Conservation (phyloP, 92 coral and sea anemone species). For the Muricea muricata region DNA sequence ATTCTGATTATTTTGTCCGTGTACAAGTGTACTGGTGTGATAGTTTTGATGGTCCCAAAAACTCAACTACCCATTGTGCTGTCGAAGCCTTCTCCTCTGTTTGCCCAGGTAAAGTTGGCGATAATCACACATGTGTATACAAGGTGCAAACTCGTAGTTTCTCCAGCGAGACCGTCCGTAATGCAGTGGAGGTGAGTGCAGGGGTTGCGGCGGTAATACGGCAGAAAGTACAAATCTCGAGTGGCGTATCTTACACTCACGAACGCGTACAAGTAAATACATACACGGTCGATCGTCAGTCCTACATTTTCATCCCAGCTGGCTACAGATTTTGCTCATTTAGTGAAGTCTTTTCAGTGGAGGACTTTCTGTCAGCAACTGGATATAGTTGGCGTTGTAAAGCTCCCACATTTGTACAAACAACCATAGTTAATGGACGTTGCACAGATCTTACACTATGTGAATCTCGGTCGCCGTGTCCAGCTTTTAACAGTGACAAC, state of each 20-base stretch:
- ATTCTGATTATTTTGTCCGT: background rate
- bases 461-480: too few species aligned
- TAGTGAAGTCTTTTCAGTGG: constrained; percentile 31
- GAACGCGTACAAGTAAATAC: background rate
- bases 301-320: background rate
- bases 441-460: too few species aligned
- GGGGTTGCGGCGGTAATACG: background rate
- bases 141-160: background rate
- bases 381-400: background rate
- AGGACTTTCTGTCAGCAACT: constrained; percentile 1
- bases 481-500: too few species aligned
- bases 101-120: background rate
- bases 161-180: background rate
- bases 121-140: background rate
- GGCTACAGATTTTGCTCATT: background rate
- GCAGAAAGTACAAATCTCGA: background rate
- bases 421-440: too few species aligned
- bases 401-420: background rate
- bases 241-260: background rate
- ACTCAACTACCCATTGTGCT: background rate
- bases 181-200: background rate
- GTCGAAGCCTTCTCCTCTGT: background rate
- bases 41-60: background rate
- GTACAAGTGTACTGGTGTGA: background rate
- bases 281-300: background rate